These are phyloP conservation scores for Monochamus saltuarius DNA, from an alignment of 1,140 invertebrate species.

Conservation along the genomic window DNA sequence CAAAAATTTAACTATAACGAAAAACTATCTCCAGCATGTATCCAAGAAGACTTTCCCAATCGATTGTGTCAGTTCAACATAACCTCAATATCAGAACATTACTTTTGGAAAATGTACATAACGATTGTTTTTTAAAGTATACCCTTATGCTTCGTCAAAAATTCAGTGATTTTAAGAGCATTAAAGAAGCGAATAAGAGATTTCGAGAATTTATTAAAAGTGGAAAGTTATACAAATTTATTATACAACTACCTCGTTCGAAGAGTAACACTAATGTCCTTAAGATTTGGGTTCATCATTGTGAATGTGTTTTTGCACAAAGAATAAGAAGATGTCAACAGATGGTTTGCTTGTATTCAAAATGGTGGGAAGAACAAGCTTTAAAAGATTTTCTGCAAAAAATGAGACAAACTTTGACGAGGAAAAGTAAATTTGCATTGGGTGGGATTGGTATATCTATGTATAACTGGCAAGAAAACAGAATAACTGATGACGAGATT, in stretches of 20 bases:
- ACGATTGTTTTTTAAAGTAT: conserved; percentile 16
- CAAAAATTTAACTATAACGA: conserved; percentile 3
- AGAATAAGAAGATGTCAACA: conserved; percentile 61
- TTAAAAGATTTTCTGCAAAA: conserved; percentile 57
- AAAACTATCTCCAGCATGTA: conserved; percentile 23
- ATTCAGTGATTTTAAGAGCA: conserved; percentile 19
- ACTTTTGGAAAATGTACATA: conserved; percentile 16
- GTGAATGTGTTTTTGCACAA: conserved; percentile 65
- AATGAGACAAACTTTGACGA: conserved; percentile 52
- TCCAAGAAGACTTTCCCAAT: conserved; percentile 25
- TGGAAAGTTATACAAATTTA: conserved; percentile 22
- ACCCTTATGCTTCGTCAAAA: conserved; percentile 21
- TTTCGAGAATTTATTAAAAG: conserved; percentile 25
- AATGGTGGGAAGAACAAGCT: conserved; percentile 62
- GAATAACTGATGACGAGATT: conserved; percentile 57
- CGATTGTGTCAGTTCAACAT: conserved; percentile 26
- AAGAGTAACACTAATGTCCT: conserved; percentile 29
- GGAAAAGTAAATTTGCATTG: conserved; percentile 52
- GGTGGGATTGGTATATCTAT: conserved; percentile 50
- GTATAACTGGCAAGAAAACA: conserved; percentile 60
- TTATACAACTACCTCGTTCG: conserved; percentile 4
- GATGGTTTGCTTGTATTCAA: conserved; percentile 62
- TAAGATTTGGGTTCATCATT: conserved; percentile 60
- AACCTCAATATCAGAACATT: conserved; percentile 32
- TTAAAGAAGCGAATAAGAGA: conserved; percentile 21